Conservation (phyloP, 1,140 invertebrate genomes). For the Ctenoplectra terminalis region DNA sequence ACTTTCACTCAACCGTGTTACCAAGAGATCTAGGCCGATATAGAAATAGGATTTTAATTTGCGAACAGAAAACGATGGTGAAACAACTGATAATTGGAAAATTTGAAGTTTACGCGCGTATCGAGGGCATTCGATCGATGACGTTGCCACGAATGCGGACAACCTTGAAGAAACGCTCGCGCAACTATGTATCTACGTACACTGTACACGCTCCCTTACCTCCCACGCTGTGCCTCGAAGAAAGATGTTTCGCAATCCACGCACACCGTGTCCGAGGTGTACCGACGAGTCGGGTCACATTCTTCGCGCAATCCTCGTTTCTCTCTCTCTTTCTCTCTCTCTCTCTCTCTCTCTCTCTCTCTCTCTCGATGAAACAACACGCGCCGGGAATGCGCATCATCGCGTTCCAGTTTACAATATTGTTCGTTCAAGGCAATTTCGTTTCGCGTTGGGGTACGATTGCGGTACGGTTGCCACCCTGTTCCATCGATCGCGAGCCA, state of each 20-base stretch:
- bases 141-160: conserved; percentile 24
- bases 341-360: too few relatives aligned
- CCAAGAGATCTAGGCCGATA: too few relatives aligned
- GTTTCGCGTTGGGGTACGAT: not conserved
- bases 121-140: not conserved
- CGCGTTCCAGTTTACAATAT: not conserved
- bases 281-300: conserved; percentile 25
- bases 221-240: conserved; percentile 28
- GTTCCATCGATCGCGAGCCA: not conserved
- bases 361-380: not conserved
- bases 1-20: not conserved
- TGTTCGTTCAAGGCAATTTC: not conserved
- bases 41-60: too few relatives aligned
- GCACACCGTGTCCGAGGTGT: not conserved
- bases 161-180: conserved; percentile 20
- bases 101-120: not conserved
- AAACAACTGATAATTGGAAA: too few relatives aligned
- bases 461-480: too few relatives aligned
- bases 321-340: not conserved
- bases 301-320: conserved; percentile 24
- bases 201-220: conserved; percentile 7
- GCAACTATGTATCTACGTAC: too few relatives aligned
- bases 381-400: conserved; percentile 9
- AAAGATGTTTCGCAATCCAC: conserved; percentile 34
- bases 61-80: too few relatives aligned